phyloP scores from a whole-genome alignment of 2,888 invertebrate species.

The Hirtodrosophila alboralis region DNA sequence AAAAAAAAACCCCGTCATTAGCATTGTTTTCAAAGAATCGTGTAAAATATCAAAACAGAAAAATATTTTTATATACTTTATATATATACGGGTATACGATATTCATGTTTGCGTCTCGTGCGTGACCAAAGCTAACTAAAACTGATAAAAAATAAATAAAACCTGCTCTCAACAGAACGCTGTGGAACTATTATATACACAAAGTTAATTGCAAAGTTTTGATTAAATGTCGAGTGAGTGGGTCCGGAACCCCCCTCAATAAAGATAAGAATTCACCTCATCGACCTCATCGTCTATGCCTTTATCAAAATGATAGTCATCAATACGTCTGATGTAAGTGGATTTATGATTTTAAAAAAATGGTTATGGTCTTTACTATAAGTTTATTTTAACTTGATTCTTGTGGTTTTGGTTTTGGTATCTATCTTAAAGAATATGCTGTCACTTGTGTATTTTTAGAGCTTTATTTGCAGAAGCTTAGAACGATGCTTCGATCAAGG shows the following conservation, averaged over 20 bases:
- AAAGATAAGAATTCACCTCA: constrained; percentile 65
- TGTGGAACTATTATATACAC: not conserved
- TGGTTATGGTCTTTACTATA: constrained; percentile 7
- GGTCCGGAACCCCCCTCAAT: constrained; percentile 32
- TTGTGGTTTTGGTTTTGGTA: constrained; percentile 23
- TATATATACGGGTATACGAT: constrained; percentile 6
- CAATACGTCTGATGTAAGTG: constrained; percentile 71
- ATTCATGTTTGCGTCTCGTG: constrained; percentile 56
- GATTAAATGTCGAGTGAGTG: constrained; percentile 53
- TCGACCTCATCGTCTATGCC: constrained; percentile 46
- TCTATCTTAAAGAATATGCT: not conserved
- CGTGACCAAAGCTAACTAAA: constrained; percentile 53
- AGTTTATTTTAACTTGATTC: not conserved
- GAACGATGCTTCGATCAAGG: constrained; percentile 57
- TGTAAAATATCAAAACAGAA: constrained; percentile 4
- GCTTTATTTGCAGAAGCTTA: constrained; percentile 30
- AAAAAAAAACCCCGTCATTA: constrained; percentile 19
- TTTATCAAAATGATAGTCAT: constrained; percentile 69
- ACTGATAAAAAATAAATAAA: constrained; percentile 28
- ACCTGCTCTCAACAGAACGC: constrained; percentile 13
- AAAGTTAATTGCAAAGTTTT: constrained; percentile 11
- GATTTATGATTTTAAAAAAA: constrained; percentile 24
- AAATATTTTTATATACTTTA: constrained; percentile 5
- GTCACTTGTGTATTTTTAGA: constrained; percentile 16
- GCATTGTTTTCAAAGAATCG: constrained; percentile 12